These are phyloP conservation scores for Petrocephalus sullivani DNA, from an alignment of 2,797 vertebrate genomes.

Conservation along the genomic window DNA sequence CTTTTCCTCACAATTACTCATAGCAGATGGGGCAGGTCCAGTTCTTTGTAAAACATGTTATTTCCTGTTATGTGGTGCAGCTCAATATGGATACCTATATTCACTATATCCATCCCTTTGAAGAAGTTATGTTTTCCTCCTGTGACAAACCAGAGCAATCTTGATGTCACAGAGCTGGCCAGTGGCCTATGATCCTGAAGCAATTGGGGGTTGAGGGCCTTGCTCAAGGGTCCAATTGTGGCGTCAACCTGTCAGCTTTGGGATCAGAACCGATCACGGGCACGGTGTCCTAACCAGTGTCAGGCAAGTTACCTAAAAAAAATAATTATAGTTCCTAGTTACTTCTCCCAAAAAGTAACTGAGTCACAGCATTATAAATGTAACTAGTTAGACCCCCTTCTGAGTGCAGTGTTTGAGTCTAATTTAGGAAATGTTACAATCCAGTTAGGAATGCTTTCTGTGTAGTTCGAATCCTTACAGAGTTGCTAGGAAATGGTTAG, in stretches of 20 bases:
- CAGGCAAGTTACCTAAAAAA: no score
- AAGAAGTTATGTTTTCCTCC: background rate
- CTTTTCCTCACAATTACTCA: background rate
- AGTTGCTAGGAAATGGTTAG: no score
- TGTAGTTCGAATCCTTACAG: no score
- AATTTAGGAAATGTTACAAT: no score
- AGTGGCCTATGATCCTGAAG: background rate
- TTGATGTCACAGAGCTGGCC: background rate
- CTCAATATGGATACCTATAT: background rate
- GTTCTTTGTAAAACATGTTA: background rate
- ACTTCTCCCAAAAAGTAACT: no score
- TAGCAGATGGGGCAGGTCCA: background rate
- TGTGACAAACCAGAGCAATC: background rate
- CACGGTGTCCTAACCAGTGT: background rate
- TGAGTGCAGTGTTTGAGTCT: no score
- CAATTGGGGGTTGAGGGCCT: background rate
- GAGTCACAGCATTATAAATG: no score
- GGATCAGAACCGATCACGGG: background rate
- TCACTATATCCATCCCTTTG: background rate
- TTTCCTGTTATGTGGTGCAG: background rate
- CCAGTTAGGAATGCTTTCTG: no score
- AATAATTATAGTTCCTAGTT: no score
- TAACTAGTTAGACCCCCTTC: no score
- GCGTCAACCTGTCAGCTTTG: background rate
- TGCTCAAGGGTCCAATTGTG: background rate